These are phyloP conservation scores for Metopia argyrocephala DNA, from an alignment of 2,888 invertebrate genomes.

Conservation along the genomic window DNA sequence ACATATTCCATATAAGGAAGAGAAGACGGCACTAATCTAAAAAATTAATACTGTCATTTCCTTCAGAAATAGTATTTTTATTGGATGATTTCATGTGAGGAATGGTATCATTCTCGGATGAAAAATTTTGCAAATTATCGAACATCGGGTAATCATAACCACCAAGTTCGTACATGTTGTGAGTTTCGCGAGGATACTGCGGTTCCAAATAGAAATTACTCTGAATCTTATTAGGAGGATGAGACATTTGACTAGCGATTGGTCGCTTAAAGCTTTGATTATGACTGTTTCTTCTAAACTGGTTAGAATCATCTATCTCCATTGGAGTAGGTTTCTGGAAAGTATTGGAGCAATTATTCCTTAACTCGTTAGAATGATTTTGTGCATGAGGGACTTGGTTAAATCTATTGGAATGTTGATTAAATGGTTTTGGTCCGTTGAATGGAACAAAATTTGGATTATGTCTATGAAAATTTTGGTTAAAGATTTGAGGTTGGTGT, in stretches of 20 bases:
- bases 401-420: neutral
- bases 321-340: no score
- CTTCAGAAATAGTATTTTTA: neutral
- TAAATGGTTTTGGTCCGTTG: neutral
- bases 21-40: conserved; percentile 30
- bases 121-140: neutral
- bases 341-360: no score
- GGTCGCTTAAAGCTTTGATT: no score
- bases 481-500: neutral
- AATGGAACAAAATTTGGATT: neutral
- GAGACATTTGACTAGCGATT: no score
- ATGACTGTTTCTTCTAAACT: no score
- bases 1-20: conserved; percentile 20
- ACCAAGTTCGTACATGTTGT: neutral
- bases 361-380: neutral
- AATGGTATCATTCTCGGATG: neutral
- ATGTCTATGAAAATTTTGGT: neutral
- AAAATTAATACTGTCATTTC: conserved; percentile 19
- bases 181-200: no score
- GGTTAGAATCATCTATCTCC: no score
- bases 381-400: neutral
- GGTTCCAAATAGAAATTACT: no score
- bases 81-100: neutral
- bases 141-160: neutral
- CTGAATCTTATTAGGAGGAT: no score